These are phyloP conservation scores for Anguilla rostrata DNA, from an alignment of 2,113 vertebrate species.

Conservation along the genomic window DNA sequence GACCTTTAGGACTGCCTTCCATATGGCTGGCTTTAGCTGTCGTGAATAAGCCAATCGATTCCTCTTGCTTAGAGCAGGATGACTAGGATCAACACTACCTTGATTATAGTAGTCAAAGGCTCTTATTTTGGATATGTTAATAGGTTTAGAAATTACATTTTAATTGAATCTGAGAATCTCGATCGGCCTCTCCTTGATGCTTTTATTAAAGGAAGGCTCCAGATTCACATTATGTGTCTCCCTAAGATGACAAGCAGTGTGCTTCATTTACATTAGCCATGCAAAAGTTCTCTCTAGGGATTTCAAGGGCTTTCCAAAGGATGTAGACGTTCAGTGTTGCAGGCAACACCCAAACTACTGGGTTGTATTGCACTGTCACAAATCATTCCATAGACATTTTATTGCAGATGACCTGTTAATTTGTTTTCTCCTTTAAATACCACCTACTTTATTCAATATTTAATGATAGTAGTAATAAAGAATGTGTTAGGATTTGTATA, in stretches of 20 bases:
- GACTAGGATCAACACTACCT: slow-evolving; percentile 39
- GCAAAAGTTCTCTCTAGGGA: slow-evolving; percentile 45
- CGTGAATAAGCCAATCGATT: slow-evolving; percentile 16
- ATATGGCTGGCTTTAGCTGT: slow-evolving; percentile 36
- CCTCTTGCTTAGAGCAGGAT: slow-evolving; percentile 40
- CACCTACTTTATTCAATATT: not conserved
- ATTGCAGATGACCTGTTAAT: slow-evolving; percentile 49
- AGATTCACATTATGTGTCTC: slow-evolving; percentile 49
- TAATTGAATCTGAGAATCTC: slow-evolving; percentile 58
- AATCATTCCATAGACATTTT: slow-evolving; percentile 41
- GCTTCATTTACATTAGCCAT: slow-evolving; percentile 50
- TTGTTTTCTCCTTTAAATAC: slow-evolving; percentile 20
- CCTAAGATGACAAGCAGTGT: slow-evolving; percentile 59
- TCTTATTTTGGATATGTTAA: slow-evolving; percentile 39
- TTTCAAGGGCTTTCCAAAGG: slow-evolving; percentile 12
- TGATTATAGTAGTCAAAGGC: slow-evolving; percentile 37
- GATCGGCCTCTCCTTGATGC: slow-evolving; percentile 47
- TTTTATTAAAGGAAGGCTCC: slow-evolving; percentile 47
- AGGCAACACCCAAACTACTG: slow-evolving; percentile 29
- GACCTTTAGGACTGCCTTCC: slow-evolving; percentile 19
- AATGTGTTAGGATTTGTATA: not conserved
- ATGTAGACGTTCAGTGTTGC: not conserved
- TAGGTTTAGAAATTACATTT: slow-evolving; percentile 62
- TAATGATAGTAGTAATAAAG: not conserved
- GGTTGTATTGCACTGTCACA: slow-evolving; percentile 29